Evolutionary conservation across 2,888 invertebrate genomes (phyloP).

Genomic region (Thecophora atra): DNA sequence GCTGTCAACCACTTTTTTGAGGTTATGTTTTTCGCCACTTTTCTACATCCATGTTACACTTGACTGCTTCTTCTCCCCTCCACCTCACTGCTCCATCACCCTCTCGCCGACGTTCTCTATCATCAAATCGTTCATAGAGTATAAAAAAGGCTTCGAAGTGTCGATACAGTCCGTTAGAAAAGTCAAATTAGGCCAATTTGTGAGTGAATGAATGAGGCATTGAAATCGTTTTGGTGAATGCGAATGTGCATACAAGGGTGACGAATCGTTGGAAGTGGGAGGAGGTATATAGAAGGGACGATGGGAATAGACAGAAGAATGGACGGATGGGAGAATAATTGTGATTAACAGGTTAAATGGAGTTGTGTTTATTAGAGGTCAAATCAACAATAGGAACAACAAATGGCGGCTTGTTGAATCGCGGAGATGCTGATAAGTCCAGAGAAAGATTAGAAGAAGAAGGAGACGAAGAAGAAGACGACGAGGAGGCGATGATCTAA

Average conservation of each 20-base stretch:
- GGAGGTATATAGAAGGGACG: background rate
- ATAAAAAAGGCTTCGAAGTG: conserved; percentile 30
- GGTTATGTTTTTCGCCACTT: background rate
- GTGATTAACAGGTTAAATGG: conserved; percentile 16
- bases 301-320: background rate
- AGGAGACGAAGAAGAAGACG: background rate
- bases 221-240: conserved; percentile 22
- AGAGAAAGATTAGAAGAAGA: no score
- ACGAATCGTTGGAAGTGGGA: background rate
- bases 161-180: conserved; percentile 46
- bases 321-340: background rate
- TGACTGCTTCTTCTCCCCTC: background rate
- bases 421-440: background rate
- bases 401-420: background rate
- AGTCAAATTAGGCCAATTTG: conserved; percentile 53
- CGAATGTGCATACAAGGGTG: background rate
- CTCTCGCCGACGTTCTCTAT: background rate
- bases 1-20: conserved; percentile 17
- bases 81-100: background rate
- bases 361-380: conserved; percentile 36
- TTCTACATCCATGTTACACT: background rate
- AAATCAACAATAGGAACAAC: conserved; percentile 35
- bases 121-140: conserved; percentile 32
- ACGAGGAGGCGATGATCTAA: background rate
- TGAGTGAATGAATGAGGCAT: conserved; percentile 25